Evolutionary conservation across 2,888 invertebrate genomes (phyloP).

Genomic region (Scaptomyza tumidula): DNA sequence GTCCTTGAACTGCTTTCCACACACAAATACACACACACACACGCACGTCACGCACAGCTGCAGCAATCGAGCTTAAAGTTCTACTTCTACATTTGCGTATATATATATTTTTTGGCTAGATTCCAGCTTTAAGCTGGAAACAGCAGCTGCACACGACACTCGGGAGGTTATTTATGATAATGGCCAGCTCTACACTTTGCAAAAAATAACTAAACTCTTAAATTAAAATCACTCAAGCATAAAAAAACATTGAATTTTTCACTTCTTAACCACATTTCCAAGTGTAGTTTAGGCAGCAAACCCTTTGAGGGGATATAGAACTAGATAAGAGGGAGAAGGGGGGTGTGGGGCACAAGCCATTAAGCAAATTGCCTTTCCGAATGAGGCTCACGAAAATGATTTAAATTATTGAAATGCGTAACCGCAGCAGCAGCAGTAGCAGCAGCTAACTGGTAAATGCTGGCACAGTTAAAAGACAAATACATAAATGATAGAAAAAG

Average conservation of each 20-base stretch:
- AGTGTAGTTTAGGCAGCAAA: constrained; percentile 12
- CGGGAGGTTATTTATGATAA: constrained; percentile 42
- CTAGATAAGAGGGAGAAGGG: background rate
- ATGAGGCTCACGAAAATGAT: constrained; percentile 56
- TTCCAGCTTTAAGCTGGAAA: constrained; percentile 9
- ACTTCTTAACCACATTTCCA: background rate
- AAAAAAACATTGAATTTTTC: background rate
- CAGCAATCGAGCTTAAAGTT: constrained; percentile 43
- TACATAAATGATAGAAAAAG: constrained; percentile 36
- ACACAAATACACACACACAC: constrained; percentile 18
- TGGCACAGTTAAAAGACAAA: constrained; percentile 62
- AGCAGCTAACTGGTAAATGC: constrained; percentile 33
- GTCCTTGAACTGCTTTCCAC: constrained; percentile 60
- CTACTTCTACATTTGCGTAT: background rate
- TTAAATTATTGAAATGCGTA: constrained; percentile 75
- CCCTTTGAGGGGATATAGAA: constrained; percentile 21
- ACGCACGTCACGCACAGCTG: constrained; percentile 14
- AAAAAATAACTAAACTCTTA: background rate
- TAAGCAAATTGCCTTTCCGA: constrained; percentile 72
- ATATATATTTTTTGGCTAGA: constrained; percentile 8
- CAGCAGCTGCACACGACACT: constrained; percentile 33
- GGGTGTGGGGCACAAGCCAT: constrained; percentile 48
- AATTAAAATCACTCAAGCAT: background rate
- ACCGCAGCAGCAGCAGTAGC: constrained; percentile 18
- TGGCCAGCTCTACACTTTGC: background rate